phyloP scores from a whole-genome alignment of 1,140 invertebrate species.

The Drosophila mojavensis region DNA sequence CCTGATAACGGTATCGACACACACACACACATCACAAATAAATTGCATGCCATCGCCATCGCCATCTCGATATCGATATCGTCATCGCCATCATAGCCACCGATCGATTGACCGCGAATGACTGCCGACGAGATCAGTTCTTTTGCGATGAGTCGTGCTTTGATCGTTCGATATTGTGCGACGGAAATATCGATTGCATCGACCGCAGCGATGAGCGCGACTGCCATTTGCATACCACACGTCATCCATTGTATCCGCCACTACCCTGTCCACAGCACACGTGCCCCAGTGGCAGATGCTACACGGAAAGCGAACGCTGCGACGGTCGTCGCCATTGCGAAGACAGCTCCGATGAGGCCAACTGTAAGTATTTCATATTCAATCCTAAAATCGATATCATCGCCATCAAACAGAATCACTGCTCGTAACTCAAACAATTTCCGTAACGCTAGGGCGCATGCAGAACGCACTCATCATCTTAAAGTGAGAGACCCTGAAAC shows the following conservation, averaged over 20 bases:
- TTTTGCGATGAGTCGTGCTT: constrained; percentile 85
- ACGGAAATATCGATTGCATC: constrained; percentile 84
- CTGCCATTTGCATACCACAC: constrained; percentile 51
- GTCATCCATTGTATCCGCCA: constrained; percentile 27
- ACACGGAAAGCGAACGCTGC: constrained; percentile 84
- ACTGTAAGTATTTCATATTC: constrained; percentile 85
- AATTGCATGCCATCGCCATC: constrained; percentile 38
- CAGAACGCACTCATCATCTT: not conserved
- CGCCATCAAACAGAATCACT: not conserved
- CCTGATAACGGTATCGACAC: constrained; percentile 19
- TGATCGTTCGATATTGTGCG: constrained; percentile 84
- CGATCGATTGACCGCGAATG: constrained; percentile 69
- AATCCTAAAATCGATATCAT: not conserved
- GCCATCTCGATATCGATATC: constrained; percentile 26
- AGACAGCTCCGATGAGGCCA: constrained; percentile 87
- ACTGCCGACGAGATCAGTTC: constrained; percentile 83
- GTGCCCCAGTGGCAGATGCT: constrained; percentile 79
- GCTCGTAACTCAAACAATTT: not conserved
- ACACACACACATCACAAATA: constrained; percentile 23
- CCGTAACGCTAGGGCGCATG: not conserved
- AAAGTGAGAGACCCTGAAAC: too few relatives aligned
- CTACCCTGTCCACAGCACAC: constrained; percentile 70
- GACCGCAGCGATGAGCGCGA: constrained; percentile 85
- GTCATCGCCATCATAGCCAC: constrained; percentile 57
- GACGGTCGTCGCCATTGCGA: constrained; percentile 86